These are phyloP conservation scores for Beris morrisii DNA, from an alignment of 2,888 invertebrate genomes.

Conservation along the genomic window DNA sequence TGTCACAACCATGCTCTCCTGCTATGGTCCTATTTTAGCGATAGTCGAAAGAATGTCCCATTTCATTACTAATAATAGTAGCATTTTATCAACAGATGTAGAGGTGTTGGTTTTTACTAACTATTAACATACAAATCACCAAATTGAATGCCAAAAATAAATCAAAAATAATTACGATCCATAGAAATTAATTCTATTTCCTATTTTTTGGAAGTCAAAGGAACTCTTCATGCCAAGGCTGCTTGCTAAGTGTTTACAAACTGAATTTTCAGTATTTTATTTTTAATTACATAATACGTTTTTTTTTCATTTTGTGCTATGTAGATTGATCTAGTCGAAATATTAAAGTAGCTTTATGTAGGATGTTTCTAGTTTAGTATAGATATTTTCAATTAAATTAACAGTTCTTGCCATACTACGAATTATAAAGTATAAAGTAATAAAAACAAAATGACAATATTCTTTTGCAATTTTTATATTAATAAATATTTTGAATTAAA, in stretches of 20 bases:
- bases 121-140: background rate
- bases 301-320: background rate
- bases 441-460: no score
- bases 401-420: constrained; percentile 24
- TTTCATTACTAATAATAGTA: background rate
- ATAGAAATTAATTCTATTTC: no score
- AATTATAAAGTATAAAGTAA: background rate
- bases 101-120: background rate
- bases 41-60: no score
- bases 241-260: no score
- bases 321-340: constrained; percentile 1
- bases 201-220: no score
- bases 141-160: constrained; percentile 26
- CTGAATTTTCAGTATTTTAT: no score
- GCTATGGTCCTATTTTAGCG: no score
- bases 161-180: background rate
- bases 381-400: constrained; percentile 5
- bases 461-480: background rate
- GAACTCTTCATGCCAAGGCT: no score
- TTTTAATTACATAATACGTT: no score
- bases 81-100: background rate
- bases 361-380: no score
- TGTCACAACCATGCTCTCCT: no score
- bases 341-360: constrained; percentile 13
- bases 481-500: background rate